Base-by-base conservation (phyloP, 2,113 vertebrate species). In the Calypte anna region DNA sequence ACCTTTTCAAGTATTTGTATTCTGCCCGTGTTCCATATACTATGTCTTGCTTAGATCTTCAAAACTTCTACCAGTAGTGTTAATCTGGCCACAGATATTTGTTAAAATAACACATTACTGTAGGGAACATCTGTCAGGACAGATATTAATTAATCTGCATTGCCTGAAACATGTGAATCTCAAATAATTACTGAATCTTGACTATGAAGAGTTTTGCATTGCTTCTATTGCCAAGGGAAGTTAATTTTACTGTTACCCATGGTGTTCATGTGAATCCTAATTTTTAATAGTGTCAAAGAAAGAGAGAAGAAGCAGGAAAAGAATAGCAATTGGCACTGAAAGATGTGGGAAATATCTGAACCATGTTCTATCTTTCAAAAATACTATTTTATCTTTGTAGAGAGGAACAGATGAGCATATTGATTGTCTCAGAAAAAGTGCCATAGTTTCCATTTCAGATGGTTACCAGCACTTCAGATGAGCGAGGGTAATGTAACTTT, bases 91-190 rank as follows among this genome's bases (percentile, higher is more conserved):
- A 24, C 2, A 77, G 25, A 28, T 90, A 61, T 51, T 88, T 85
- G 15, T 57, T 91, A 30, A 82, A 82, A 33, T 43, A 43, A 50
- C 43, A 76, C 5, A 28, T 64, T 38, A 75, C 6, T 48, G 7
- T 30, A 64, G 22, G 7, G 9, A 91, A 68, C 14, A 50, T 88
- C 30, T 87, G 23, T 14, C 40, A 68, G 44, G 78, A 13, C 33
- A 44, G 25, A 19, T 66, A 66, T 82, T 91, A 77, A 89, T 91
- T 82, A 81, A 85, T 44, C 79, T 25, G 5, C n/a, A 85, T 83
- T 86, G 21, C 55, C 21, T 16, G 85, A 94, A 95, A 83, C 13
- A 59, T 58, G 33, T 40, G 51, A 85, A 85, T 94, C 59, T 85
- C 12, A 87, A 91, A 68, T 58, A 95, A 82, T 55, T 86, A 50